phyloP scores from a whole-genome alignment of 2,797 vertebrate genomes.

The Myotis myotis region DNA sequence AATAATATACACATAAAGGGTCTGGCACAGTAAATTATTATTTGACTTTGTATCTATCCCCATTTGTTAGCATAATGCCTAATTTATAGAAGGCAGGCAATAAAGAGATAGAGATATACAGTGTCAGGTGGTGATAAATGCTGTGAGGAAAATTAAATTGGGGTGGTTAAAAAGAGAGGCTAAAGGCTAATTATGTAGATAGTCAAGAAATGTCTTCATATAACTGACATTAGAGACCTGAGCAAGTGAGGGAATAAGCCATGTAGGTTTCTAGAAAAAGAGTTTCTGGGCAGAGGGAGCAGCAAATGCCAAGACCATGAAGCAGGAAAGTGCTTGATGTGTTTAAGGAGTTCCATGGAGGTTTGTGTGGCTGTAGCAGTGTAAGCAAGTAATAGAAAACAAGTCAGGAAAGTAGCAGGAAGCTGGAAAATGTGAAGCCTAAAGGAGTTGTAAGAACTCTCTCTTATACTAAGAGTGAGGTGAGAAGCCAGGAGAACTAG shows the following conservation, averaged over 20 bases:
- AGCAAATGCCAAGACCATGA: background rate
- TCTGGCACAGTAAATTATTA: background rate
- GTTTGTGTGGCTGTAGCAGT: background rate
- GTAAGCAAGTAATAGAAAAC: background rate
- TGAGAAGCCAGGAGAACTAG: background rate
- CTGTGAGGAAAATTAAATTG: background rate
- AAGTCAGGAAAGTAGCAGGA: background rate
- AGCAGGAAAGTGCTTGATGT: background rate
- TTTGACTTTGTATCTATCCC: background rate
- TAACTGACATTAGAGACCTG: background rate
- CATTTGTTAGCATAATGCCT: conserved; percentile 35
- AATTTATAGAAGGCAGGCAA: background rate
- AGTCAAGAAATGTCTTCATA: background rate
- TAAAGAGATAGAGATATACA: background rate
- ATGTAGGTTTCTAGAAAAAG: conserved; percentile 25
- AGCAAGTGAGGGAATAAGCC: background rate
- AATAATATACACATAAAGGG: background rate
- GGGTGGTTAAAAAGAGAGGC: background rate
- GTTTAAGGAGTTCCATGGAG: background rate
- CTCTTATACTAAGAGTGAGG: background rate
- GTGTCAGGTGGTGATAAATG: background rate
- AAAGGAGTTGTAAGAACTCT: background rate
- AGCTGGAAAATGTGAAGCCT: background rate
- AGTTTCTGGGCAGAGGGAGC: background rate
- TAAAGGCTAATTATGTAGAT: background rate